phyloP scores from a whole-genome alignment of 2,797 vertebrate species.

The Sebastes umbrosus region DNA sequence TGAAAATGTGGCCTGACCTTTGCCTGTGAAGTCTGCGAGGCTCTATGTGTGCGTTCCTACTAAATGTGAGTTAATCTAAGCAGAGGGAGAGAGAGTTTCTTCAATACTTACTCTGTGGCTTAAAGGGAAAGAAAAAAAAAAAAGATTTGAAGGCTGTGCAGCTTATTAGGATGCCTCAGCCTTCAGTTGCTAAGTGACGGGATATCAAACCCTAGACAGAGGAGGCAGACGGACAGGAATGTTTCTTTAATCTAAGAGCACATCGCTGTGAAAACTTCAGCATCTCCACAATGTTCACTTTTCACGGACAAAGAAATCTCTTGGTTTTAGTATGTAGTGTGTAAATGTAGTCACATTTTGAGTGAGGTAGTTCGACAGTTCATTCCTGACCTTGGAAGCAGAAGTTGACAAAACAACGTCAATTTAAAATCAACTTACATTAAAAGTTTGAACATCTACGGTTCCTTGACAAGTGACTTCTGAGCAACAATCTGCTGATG shows the following conservation, averaged over 20 bases:
- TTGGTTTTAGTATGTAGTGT: neutral
- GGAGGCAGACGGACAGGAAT: neutral
- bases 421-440: no score
- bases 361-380: no score
- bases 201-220: slow-evolving; percentile 7
- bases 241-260: neutral
- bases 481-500: no score
- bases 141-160: slow-evolving; percentile 15
- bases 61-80: slow-evolving; percentile 11
- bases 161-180: slow-evolving; percentile 23
- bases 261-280: neutral
- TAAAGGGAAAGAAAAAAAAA: slow-evolving; percentile 7
- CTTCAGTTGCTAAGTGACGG: slow-evolving; percentile 52
- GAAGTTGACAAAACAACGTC: no score
- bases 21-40: slow-evolving; percentile 17
- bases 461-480: no score
- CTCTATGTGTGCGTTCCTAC: slow-evolving; percentile 1
- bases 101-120: slow-evolving; percentile 15
- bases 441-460: no score
- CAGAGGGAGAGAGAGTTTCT: neutral
- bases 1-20: slow-evolving; percentile 26
- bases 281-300: neutral
- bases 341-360: no score
- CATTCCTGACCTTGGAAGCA: no score
- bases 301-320: neutral